Percentiles rank a stretch among this genome's conserved stretches.
phyloP scores from a whole-genome alignment of 2,888 invertebrate genomes.

The Platycheirus rosarum region DNA sequence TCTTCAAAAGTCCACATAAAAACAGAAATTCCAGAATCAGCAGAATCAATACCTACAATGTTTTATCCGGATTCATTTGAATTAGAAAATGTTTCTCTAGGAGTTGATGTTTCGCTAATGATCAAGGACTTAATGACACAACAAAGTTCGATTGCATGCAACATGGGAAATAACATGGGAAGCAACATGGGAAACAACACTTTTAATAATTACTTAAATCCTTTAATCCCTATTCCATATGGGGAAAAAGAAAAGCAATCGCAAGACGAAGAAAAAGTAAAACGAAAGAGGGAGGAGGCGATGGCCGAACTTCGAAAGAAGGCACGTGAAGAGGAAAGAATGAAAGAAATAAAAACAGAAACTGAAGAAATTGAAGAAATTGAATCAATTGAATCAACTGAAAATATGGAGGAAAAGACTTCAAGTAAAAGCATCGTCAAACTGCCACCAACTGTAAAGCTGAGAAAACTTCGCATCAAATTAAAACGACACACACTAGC shows the following conservation, averaged over 20 bases:
- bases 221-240: constrained; percentile 20
- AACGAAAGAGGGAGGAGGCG: neutral
- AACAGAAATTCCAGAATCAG: constrained; percentile 3
- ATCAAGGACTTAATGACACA: constrained; percentile 28
- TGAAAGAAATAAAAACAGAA: neutral
- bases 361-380: too few relatives aligned
- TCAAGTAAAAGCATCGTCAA: neutral
- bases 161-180: neutral
- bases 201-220: constrained; percentile 34
- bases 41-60: constrained; percentile 17
- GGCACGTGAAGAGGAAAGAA: neutral
- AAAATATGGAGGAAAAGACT: neutral
- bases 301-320: too few relatives aligned
- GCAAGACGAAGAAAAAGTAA: neutral
- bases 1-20: constrained; percentile 1
- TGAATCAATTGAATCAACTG: too few relatives aligned
- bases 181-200: neutral
- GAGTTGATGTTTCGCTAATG: constrained; percentile 38
- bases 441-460: neutral
- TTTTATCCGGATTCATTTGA: constrained; percentile 61
- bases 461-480: constrained; percentile 9
- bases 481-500: constrained; percentile 7
- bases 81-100: constrained; percentile 11
- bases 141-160: neutral
- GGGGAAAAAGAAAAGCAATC: neutral